phyloP scores from a whole-genome alignment of 2,888 invertebrate genomes.

The Leptura quadrifasciata region DNA sequence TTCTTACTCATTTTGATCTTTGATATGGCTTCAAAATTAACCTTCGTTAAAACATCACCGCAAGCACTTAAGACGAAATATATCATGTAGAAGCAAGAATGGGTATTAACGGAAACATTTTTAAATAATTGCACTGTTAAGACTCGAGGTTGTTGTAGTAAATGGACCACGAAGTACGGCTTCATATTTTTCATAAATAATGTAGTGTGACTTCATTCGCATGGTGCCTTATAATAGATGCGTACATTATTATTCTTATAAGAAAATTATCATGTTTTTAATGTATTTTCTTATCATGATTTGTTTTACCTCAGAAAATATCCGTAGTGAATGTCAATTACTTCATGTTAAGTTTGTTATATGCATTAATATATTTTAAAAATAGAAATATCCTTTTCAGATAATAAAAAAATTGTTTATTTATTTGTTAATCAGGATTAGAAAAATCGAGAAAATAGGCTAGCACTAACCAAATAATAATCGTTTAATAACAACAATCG shows the following conservation, averaged over 20 bases:
- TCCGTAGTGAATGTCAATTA: neutral
- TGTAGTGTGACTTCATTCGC: neutral
- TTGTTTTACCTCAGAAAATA: neutral
- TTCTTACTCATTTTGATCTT: constrained; percentile 39
- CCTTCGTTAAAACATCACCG: constrained; percentile 51
- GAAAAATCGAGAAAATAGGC: too few relatives aligned
- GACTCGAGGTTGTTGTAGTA: constrained; percentile 9
- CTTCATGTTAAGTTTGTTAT: too few relatives aligned
- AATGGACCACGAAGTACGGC: constrained; percentile 18
- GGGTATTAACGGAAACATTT: constrained; percentile 17
- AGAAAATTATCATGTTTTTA: neutral
- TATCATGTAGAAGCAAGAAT: constrained; percentile 50
- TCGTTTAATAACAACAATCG: too few relatives aligned
- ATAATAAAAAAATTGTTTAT: too few relatives aligned
- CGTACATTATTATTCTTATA: neutral
- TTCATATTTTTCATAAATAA: neutral
- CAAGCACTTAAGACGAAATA: constrained; percentile 50
- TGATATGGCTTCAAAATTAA: constrained; percentile 47
- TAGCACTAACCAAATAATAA: too few relatives aligned
- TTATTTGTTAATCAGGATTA: too few relatives aligned
- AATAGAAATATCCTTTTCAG: too few relatives aligned
- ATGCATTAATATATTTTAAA: too few relatives aligned
- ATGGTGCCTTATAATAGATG: neutral
- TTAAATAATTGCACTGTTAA: constrained; percentile 34
- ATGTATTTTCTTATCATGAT: neutral